phyloP scores from a whole-genome alignment of 2,797 vertebrate genomes.

The Amphiprion clarkii region DNA sequence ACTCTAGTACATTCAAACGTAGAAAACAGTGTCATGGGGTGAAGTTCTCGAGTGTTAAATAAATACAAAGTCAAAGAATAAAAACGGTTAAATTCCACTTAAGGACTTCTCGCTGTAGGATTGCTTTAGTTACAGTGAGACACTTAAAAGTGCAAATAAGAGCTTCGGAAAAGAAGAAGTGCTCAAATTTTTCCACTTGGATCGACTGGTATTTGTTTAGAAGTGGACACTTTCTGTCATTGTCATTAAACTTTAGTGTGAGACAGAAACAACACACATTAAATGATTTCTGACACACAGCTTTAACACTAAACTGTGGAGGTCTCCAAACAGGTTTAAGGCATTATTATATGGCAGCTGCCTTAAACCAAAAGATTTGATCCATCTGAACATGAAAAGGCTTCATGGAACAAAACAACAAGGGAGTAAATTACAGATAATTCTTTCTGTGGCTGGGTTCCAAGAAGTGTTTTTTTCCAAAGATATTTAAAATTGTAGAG shows the following conservation, averaged over 20 bases:
- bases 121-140: conserved; percentile 49
- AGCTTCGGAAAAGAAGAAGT: conserved; percentile 43
- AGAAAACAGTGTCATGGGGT: conserved; percentile 49
- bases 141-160: conserved; percentile 69
- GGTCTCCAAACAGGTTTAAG: conserved; percentile 61
- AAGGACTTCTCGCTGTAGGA: conserved; percentile 11
- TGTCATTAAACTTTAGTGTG: neutral
- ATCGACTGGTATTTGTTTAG: neutral
- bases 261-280: conserved; percentile 10
- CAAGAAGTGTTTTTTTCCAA: neutral
- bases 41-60: conserved; percentile 23
- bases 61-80: conserved; percentile 23
- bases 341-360: conserved; percentile 61
- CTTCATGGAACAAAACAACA: neutral
- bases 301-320: conserved; percentile 26
- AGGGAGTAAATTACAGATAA: neutral
- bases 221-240: conserved; percentile 14
- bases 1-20: conserved; percentile 75
- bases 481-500: conserved; percentile 16
- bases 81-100: conserved; percentile 6
- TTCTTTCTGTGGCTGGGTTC: neutral
- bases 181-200: conserved; percentile 15
- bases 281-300: conserved; percentile 27
- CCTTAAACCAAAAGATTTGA: conserved; percentile 35
- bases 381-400: conserved; percentile 26